Conservation (phyloP, 2,797 vertebrate genomes). For the Pangasius djambal region DNA sequence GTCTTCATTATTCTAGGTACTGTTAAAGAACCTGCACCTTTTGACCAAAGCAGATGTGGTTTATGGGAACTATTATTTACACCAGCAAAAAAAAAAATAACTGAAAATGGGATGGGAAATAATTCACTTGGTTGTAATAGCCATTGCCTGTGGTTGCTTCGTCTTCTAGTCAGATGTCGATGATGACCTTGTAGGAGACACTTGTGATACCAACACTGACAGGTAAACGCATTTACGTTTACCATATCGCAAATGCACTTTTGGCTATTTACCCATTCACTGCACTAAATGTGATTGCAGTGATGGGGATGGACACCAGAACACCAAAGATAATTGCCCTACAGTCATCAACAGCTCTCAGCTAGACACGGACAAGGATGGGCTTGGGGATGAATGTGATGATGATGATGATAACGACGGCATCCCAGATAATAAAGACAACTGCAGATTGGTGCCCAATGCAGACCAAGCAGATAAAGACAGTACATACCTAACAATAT, state of each 20-base stretch:
- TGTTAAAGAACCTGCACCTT: neutral
- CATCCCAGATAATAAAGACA: constrained; percentile 88
- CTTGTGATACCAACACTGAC: constrained; percentile 92
- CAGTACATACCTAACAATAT: constrained; percentile 67
- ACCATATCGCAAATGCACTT: neutral
- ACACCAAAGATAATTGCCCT: constrained; percentile 97
- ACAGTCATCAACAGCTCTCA: constrained; percentile 93
- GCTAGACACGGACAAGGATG: constrained; percentile 96
- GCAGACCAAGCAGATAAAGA: constrained; percentile 87
- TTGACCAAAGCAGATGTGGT: neutral
- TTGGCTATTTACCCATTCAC: neutral
- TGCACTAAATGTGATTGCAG: constrained; percentile 65
- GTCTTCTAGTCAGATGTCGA: constrained; percentile 88
- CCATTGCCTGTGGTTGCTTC: constrained; percentile 35
- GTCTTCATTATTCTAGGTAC: neutral
- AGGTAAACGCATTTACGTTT: constrained; percentile 38
- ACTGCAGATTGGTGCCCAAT: constrained; percentile 92
- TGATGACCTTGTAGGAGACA: constrained; percentile 94
- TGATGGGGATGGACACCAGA: constrained; percentile 95
- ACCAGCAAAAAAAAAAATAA: neutral
- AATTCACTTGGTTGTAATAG: neutral
- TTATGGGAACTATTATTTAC: neutral
- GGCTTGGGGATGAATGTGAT: constrained; percentile 93
- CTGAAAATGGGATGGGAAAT: neutral
- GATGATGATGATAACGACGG: constrained; percentile 94